These are phyloP conservation scores for Pangasius macronema DNA, from an alignment of 2,797 vertebrate genomes.

Conservation along the genomic window DNA sequence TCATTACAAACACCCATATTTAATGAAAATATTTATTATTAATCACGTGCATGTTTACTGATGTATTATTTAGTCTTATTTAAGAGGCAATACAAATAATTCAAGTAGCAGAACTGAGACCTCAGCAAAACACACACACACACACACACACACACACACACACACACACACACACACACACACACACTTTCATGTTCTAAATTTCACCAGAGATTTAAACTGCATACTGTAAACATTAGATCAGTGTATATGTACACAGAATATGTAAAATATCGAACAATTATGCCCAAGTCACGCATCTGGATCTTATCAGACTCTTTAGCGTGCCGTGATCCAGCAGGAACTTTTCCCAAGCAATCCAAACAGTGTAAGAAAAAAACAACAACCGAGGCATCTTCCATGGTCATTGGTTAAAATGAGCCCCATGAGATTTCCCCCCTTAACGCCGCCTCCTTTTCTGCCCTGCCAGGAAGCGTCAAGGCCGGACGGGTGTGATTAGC, in stretches of 20 bases:
- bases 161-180: neutral
- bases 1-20: neutral
- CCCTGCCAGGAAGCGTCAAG: constrained; percentile 60
- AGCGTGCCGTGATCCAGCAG: constrained; percentile 7
- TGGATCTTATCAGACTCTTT: constrained; percentile 13
- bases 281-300: neutral
- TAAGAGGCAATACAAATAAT: neutral
- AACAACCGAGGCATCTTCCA: constrained; percentile 16
- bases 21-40: neutral
- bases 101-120: neutral
- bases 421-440: constrained; percentile 23
- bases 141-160: neutral
- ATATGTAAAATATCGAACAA: neutral
- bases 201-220: too few species aligned
- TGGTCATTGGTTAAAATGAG: constrained; percentile 36
- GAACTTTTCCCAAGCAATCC: neutral
- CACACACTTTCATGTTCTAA: neutral
- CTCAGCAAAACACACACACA: neutral
- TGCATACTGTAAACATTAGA: neutral
- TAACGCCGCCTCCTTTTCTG: constrained; percentile 31
- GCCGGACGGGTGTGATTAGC: constrained; percentile 57
- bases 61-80: neutral
- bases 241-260: neutral
- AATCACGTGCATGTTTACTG: neutral
- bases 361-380: constrained; percentile 11